Evolutionary conservation across 2,888 invertebrate species (phyloP).

Genomic region (Zygothrica quintamaculata): DNA sequence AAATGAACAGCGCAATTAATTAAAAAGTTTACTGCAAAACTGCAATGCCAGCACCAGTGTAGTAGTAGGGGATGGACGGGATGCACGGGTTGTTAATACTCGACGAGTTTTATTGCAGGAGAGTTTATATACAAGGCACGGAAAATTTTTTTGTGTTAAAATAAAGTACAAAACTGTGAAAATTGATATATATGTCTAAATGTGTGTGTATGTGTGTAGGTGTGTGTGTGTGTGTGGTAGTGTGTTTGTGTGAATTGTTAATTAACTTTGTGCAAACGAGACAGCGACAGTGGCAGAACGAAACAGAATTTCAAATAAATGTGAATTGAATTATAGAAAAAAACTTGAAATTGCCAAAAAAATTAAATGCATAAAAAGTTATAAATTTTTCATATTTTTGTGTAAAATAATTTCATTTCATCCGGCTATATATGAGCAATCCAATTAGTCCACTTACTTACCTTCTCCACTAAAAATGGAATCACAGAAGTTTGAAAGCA

Average conservation of each 20-base stretch:
- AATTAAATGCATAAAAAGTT: not conserved
- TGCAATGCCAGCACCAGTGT: slow-evolving; percentile 20
- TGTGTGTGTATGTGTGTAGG: too few relatives aligned
- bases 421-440: too few relatives aligned
- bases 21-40: slow-evolving; percentile 66
- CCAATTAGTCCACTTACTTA: too few relatives aligned
- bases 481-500: not conserved
- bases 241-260: slow-evolving; percentile 25
- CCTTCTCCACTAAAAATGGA: too few relatives aligned
- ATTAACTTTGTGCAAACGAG: slow-evolving; percentile 48
- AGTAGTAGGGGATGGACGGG: not conserved
- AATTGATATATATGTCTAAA: too few relatives aligned
- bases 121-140: slow-evolving; percentile 28
- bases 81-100: not conserved
- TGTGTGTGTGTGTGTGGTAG: slow-evolving; percentile 8
- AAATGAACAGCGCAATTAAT: slow-evolving; percentile 69
- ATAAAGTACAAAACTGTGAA: slow-evolving; percentile 1
- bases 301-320: slow-evolving; percentile 5
- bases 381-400: too few relatives aligned
- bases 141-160: slow-evolving; percentile 51
- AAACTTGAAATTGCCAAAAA: not conserved
- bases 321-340: not conserved
- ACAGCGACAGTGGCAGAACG: slow-evolving; percentile 26
- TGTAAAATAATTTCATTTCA: too few relatives aligned
- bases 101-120: slow-evolving; percentile 8